Evolutionary conservation across 1,140 invertebrate genomes (phyloP).

Genomic region (Zaprionus capensis): DNA sequence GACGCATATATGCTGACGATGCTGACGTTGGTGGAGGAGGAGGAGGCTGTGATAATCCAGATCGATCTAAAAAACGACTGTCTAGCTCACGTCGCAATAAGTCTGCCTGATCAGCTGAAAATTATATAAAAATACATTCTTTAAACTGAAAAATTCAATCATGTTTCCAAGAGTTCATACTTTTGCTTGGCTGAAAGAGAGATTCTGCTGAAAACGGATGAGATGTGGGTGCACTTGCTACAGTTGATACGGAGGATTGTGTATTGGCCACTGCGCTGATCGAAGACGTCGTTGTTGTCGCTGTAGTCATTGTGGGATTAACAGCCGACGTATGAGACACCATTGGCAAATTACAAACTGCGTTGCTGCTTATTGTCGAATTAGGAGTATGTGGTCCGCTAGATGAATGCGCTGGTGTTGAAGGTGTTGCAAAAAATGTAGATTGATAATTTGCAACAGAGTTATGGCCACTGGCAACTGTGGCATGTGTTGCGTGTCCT

Average conservation of each 20-base stretch:
- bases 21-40: conserved; percentile 66
- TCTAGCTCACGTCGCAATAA: conserved; percentile 95
- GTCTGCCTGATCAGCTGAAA: conserved; percentile 89
- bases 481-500: conserved; percentile 59
- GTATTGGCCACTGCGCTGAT: conserved; percentile 32
- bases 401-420: conserved; percentile 85
- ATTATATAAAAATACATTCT: background rate
- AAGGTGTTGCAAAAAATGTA: conserved; percentile 64
- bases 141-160: background rate
- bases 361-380: conserved; percentile 39
- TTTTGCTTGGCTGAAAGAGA: conserved; percentile 91
- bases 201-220: conserved; percentile 94
- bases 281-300: conserved; percentile 55
- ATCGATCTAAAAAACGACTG: conserved; percentile 91
- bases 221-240: conserved; percentile 84
- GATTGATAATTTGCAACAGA: conserved; percentile 59
- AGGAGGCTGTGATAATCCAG: conserved; percentile 80
- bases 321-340: conserved; percentile 43
- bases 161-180: conserved; percentile 82
- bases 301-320: conserved; percentile 46
- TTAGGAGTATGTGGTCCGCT: conserved; percentile 36
- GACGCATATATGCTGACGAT: conserved; percentile 89
- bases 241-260: conserved; percentile 74
- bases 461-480: conserved; percentile 37
- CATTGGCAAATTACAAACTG: conserved; percentile 38